Evolutionary conservation across 1,140 invertebrate species (phyloP), one percentile per base, ranked within the genome.

Genomic region (Pygmarrhopalites habei): DNA sequence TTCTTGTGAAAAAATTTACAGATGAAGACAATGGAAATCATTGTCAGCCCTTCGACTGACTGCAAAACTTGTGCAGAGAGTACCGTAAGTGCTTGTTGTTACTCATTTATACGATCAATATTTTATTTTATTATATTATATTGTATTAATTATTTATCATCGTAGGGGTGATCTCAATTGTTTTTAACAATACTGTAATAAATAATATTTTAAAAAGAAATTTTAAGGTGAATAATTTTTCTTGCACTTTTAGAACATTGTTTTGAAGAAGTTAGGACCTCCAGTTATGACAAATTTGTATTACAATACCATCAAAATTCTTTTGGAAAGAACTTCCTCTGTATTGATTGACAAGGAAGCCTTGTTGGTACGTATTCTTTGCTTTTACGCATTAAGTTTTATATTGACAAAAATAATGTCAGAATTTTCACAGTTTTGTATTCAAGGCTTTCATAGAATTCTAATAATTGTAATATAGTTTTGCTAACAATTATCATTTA

Each of bases 271-370:
- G 75, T 79, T 97, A 0, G 94, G 94, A 2, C 85, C 91, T 71
- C 91, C 92, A 1, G 86, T 94, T 0, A 92, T 94, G 84, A 93
- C 91, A 1, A 95, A 96, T 79, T 75, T 93, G 29, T 92, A 95
- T 74, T 97, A 96, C 76, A 94, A 93, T 72, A 94, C 90, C 1
- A 88, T 97, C 21, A 95, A 97, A 79, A 90, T 92, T 83, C 75
- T 98, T 15, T 78, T 98, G 29, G 93, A 98, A 77, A 79, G 94
- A 67, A 88, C 95, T 15, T 94, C 92, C 41, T 94, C 92, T 0
- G 90, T 98, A 2, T 92, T 97, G 86, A 88, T 98, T 19, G 95
- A 98, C 74, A 85, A 87, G 68, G 84, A 88, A 64, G 89, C 92
- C 0, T 81, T 93, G 60, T 82, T 85, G 57, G 80, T 81, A 75